Percentiles rank a stretch among this genome's conserved stretches.
Evolutionary conservation across 2,113 vertebrate genomes (phyloP).

Genomic region (Rousettus leschenaultii): DNA sequence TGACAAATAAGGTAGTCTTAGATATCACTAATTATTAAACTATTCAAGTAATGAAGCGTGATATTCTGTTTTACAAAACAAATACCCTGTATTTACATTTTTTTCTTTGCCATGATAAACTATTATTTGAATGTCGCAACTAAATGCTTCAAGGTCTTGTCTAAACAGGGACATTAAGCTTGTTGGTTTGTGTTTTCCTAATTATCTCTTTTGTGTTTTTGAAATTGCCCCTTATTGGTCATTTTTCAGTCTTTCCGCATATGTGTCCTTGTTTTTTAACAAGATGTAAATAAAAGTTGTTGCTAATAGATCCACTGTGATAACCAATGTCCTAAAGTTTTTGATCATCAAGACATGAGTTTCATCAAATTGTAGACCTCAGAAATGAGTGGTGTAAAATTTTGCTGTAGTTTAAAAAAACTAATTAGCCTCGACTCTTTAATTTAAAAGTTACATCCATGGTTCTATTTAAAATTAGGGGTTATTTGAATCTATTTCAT

Average conservation of each 20-base stretch:
- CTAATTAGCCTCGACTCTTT: neutral
- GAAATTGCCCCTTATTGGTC: neutral
- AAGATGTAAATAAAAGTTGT: neutral
- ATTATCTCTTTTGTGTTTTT: neutral
- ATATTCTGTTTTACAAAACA: neutral
- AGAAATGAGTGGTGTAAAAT: neutral
- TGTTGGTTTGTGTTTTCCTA: neutral
- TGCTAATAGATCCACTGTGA: neutral
- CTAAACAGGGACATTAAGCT: neutral
- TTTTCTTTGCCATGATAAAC: constrained; percentile 11
- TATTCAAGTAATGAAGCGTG: constrained; percentile 6
- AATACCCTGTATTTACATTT: neutral
- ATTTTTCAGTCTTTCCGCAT: neutral
- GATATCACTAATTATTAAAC: neutral
- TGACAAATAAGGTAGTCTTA: neutral
- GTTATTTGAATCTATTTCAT: neutral
- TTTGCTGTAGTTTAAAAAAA: constrained; percentile 18
- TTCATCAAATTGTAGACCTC: neutral
- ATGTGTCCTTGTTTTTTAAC: neutral
- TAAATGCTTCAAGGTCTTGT: neutral
- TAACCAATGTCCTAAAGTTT: neutral
- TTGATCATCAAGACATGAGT: neutral
- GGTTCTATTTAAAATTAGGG: neutral
- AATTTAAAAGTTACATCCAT: neutral
- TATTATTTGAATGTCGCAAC: neutral